Evolutionary conservation across 2,113 vertebrate genomes (phyloP), one percentile per base, ranked within the genome.

Genomic region (Oriolus oriolus): DNA sequence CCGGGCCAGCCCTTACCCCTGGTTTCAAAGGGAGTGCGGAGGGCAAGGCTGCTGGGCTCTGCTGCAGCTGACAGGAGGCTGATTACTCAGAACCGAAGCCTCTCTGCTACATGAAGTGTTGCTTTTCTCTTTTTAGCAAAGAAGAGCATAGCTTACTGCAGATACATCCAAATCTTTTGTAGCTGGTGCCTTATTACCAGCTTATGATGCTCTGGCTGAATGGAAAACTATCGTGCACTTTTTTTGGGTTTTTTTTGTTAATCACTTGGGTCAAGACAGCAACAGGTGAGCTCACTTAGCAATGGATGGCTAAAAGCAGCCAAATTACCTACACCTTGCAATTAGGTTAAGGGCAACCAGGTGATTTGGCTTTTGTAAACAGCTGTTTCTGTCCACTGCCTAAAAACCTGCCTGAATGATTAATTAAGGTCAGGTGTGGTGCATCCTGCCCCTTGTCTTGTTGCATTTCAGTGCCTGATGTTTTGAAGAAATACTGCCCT

Each of bases 31-130:
- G 49, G 11, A 77, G 24, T 0, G 1, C 47, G 42, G 35, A 66
- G 31, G 39, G 44, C 23, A 85, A 78, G 37, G 42, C 41, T 69
- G 44, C 33, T 1, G 2, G 6, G 18, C 52, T 14, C 33, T 35
- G 10, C 23, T 42, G 49, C 61, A 82, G 41, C 42, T 66, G 28
- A 17, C 23, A 71, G 33, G 35, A 83, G 31, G 19, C 33, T 69
- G 22, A 19, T 39, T 37, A 27, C 37, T 6, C 19, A 39, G 39
- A 84, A 20, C 70, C 21, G 31, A 61, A 76, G 17, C 26, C 59
- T 16, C 7, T 18, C 16, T 70, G 22, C 37, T 37, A 7, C 0
- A 2, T 4, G 3, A 14, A 49, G 57, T 5, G n/a, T 8, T 5
- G 5, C 44, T 60, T 28, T 13, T 56, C 69, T 44, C 42, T 66